phyloP scores from a whole-genome alignment of 2,888 invertebrate species.

The Drosophila paranaensis region DNA sequence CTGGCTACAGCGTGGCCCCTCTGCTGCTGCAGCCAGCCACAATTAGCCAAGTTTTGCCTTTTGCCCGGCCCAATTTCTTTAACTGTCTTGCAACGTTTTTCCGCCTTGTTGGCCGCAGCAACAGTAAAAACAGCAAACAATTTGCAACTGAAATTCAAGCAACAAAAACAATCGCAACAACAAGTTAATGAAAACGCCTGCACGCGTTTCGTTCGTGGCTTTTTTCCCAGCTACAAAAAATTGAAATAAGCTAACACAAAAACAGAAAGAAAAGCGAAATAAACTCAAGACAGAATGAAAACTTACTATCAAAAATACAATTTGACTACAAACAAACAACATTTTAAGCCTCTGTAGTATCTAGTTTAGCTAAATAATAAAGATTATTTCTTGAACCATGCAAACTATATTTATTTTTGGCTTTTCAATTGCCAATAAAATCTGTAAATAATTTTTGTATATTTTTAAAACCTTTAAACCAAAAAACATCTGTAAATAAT shows the following conservation, averaged over 20 bases:
- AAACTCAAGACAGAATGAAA: background rate
- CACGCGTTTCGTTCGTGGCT: conserved; percentile 46
- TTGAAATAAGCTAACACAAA: conserved; percentile 9
- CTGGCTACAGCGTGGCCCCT: conserved; percentile 5
- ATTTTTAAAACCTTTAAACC: too few species aligned
- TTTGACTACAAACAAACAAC: background rate
- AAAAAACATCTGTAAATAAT: too few species aligned
- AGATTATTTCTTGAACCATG: background rate
- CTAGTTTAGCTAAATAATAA: background rate
- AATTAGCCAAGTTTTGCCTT: conserved; percentile 80
- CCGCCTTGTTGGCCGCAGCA: conserved; percentile 51
- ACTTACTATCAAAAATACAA: background rate
- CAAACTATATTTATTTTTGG: background rate
- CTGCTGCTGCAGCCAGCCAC: conserved; percentile 63
- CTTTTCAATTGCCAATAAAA: background rate
- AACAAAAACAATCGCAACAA: conserved; percentile 67
- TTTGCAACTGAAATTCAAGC: conserved; percentile 46
- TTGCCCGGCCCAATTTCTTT: conserved; percentile 51
- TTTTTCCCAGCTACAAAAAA: conserved; percentile 4
- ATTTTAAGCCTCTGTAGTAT: background rate
- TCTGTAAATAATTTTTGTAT: too few species aligned
- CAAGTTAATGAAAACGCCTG: conserved; percentile 73
- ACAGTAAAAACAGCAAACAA: conserved; percentile 42
- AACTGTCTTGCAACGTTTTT: conserved; percentile 61
- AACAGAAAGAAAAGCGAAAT: conserved; percentile 1